Conservation (phyloP, 2,113 vertebrate genomes). For the Salvelinus sp. region DNA sequence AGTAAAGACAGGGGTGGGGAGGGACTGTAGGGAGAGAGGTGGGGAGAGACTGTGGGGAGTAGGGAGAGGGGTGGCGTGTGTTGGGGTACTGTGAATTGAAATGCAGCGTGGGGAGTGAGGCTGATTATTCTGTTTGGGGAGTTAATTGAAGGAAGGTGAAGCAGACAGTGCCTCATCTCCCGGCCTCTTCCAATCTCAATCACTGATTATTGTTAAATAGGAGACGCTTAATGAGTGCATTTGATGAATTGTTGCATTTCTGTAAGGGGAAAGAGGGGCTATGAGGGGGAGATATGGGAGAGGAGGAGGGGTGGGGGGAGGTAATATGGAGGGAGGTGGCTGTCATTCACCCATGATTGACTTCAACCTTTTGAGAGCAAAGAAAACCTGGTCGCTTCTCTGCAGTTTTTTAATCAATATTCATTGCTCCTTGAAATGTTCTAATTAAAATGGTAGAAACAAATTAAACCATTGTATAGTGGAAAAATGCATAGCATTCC, state of each 20-base stretch:
- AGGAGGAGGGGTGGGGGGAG: slow-evolving; percentile 10
- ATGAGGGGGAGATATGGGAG: slow-evolving; percentile 19
- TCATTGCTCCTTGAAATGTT: slow-evolving; percentile 87
- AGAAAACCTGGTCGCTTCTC: slow-evolving; percentile 69
- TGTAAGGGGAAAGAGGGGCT: slow-evolving; percentile 37
- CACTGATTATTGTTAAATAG: slow-evolving; percentile 92
- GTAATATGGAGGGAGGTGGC: slow-evolving; percentile 50
- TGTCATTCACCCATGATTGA: slow-evolving; percentile 92
- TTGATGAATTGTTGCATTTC: slow-evolving; percentile 84
- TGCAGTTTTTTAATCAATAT: slow-evolving; percentile 84
- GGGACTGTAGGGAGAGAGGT: too few relatives aligned
- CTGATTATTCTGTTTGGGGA: slow-evolving; percentile 85
- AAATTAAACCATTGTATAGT: slow-evolving; percentile 27
- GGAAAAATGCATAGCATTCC: slow-evolving; percentile 14
- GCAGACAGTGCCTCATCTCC: slow-evolving; percentile 73
- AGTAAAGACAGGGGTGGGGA: too few relatives aligned
- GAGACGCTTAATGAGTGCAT: slow-evolving; percentile 84
- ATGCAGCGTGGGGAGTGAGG: slow-evolving; percentile 81
- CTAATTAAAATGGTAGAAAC: slow-evolving; percentile 75
- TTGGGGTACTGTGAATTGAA: slow-evolving; percentile 74
- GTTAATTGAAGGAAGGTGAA: slow-evolving; percentile 90
- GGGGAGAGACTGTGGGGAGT: too few relatives aligned
- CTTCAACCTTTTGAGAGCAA: slow-evolving; percentile 89
- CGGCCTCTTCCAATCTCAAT: slow-evolving; percentile 87
- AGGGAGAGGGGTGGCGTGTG: background rate